Evolutionary conservation across 2,888 invertebrate species (phyloP).

Genomic region (Macropis europaea): DNA sequence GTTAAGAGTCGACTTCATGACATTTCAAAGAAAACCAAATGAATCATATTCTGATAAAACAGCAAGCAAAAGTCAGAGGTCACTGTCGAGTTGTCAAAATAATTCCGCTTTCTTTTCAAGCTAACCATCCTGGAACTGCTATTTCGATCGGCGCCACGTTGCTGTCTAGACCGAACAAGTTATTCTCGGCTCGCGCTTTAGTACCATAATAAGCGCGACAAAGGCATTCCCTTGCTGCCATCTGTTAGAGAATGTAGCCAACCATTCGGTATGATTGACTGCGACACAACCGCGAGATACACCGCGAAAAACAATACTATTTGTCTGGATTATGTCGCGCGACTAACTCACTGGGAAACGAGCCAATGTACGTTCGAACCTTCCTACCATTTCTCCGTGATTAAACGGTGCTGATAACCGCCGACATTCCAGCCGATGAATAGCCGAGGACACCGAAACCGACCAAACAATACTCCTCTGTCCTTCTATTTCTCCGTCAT

Average conservation of each 20-base stretch:
- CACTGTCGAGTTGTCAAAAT: slow-evolving; percentile 60
- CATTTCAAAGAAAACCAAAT: no score
- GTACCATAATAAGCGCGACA: slow-evolving; percentile 66
- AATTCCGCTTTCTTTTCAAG: slow-evolving; percentile 40
- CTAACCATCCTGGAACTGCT: slow-evolving; percentile 53
- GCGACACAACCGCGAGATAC: slow-evolving; percentile 14
- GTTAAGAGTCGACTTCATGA: no score
- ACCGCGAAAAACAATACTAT: slow-evolving; percentile 35
- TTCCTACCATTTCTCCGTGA: neutral
- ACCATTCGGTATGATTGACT: slow-evolving; percentile 40
- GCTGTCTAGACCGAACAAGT: slow-evolving; percentile 70
- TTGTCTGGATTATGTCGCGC: slow-evolving; percentile 7
- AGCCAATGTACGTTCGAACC: slow-evolving; percentile 20
- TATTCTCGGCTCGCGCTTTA: slow-evolving; percentile 69
- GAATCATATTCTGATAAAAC: neutral
- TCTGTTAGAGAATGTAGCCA: slow-evolving; percentile 56
- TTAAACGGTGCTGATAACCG: neutral
- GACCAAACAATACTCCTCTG: neutral
- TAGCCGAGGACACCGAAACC: neutral
- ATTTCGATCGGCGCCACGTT: slow-evolving; percentile 71
- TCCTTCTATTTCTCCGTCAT: neutral
- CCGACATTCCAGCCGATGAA: neutral
- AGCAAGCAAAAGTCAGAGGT: slow-evolving; percentile 30
- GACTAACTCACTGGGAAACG: slow-evolving; percentile 30
- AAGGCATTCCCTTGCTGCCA: slow-evolving; percentile 64